phyloP scores from a whole-genome alignment of 37 sponge, comb jelly and placozoan species.

The Theonella swinhoei region DNA sequence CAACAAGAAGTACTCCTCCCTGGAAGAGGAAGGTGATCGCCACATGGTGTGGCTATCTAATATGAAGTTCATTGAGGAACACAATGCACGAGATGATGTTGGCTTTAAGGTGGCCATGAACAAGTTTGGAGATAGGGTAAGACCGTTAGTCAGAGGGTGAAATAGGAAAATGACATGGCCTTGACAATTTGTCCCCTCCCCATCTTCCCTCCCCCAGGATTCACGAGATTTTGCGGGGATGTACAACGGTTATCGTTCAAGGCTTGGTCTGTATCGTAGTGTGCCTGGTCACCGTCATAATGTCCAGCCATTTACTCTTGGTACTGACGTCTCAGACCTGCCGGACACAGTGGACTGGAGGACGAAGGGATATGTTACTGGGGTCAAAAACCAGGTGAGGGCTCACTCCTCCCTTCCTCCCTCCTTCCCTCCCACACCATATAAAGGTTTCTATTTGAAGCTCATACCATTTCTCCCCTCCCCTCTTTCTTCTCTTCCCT shows the following conservation, averaged over 20 bases:
- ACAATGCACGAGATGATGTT: constrained; percentile 10
- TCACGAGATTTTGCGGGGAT: not conserved
- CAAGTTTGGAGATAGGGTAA: constrained; percentile 37
- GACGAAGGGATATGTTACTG: constrained; percentile 66
- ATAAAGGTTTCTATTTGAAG: not conserved
- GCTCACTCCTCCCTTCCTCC: not conserved
- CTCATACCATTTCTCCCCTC: too few relatives aligned
- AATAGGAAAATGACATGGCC: too few relatives aligned
- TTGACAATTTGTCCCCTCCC: too few relatives aligned
- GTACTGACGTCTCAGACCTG: not conserved
- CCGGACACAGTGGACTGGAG: constrained; percentile 78
- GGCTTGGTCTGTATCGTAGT: not conserved
- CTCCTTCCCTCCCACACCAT: not conserved
- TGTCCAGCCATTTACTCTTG: not conserved
- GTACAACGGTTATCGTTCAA: too few relatives aligned
- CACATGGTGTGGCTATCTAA: constrained; percentile 8
- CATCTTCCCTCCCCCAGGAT: not conserved
- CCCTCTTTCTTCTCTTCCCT: not conserved
- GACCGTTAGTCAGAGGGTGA: too few relatives aligned
- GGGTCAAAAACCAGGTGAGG: constrained; percentile 69
- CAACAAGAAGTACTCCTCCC: constrained; percentile 12
- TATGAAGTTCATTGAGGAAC: constrained; percentile 27
- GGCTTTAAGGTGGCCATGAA: constrained; percentile 33
- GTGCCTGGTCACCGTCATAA: not conserved
- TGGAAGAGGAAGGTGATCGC: not conserved